These are phyloP conservation scores for Ricordea florida DNA, from an alignment of 92 coral and sea anemone genomes.

Conservation along the genomic window DNA sequence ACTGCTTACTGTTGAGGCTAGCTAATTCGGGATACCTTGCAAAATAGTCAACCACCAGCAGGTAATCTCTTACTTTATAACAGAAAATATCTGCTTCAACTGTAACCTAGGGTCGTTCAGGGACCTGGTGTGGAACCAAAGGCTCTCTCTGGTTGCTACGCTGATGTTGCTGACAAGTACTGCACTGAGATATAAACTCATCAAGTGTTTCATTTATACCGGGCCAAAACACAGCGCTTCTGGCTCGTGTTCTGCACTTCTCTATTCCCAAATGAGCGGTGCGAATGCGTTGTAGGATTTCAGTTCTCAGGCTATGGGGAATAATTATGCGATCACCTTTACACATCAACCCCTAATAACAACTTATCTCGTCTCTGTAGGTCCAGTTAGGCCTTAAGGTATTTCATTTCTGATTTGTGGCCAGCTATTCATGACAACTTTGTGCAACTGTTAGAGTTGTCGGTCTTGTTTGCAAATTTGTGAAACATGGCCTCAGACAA, in stretches of 20 bases:
- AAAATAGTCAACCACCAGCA: constrained; percentile 18
- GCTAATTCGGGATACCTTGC: constrained; percentile 12
- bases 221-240: constrained; percentile 24
- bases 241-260: constrained; percentile 16
- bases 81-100: constrained; percentile 24
- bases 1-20: constrained; percentile 13
- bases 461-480: constrained; percentile 12
- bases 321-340: background rate
- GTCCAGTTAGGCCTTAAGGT: constrained; percentile 26
- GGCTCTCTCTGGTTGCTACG: too few species aligned
- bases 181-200: constrained; percentile 18
- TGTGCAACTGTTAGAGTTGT: constrained; percentile 6
- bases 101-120: constrained; percentile 19
- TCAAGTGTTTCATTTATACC: constrained; percentile 14
- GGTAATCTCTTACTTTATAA: constrained; percentile 11
- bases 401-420: too few species aligned
- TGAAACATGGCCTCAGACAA: background rate
- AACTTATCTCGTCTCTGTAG: constrained; percentile 18
- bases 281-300: constrained; percentile 23
- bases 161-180: constrained; percentile 5
- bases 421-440: constrained; percentile 28
- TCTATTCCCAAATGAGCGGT: too few species aligned
- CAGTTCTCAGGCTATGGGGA: constrained; percentile 9
- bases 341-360: constrained; percentile 16
- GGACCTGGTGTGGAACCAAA: constrained; percentile 12